Base-by-base conservation (phyloP, 2,888 invertebrate species). In the Nephrocerus scutellatus region DNA sequence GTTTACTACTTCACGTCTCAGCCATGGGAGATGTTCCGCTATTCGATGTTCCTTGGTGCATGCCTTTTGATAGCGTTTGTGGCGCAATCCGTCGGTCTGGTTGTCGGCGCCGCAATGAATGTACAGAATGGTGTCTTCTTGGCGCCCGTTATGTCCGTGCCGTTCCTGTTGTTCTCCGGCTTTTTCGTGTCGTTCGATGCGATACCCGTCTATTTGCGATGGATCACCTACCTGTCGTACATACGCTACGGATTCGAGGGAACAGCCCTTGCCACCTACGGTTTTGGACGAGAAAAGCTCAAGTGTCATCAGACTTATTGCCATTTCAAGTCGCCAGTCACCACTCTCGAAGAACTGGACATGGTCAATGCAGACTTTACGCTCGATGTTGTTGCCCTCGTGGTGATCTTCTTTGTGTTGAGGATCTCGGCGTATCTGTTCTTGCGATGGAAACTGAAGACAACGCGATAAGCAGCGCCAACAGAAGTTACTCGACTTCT, bases 111-210 rank as follows among this genome's bases (percentile, higher is more conserved):
- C 26, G 93, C 91, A 6, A 92, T 92, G 81, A 89, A 88, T 56
- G 88, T 91, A 9, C 85, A 93, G 81, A 92, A 92, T 62, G 93
- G 95, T 19, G 93, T 95, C 36, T 96, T 95, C 73, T 73, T 96
- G 54, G 95, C 93, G 6, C 95, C 95, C 0, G 91, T 95, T 29
- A 92, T 92, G 87, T 89, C 89, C 2, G 93, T 95, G 30, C 95
- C 95, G 22, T 91, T 96, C 74, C 75, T 96, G 39, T 73, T 95
- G 42, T 95, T 95, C 77, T 91, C 91, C 53, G 95, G 95, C 6
- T 95, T 95, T 80, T 95, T 95, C 71, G 92, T 95, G 24, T 92
- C 90, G 46, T 91, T 95, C 71, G 89, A 92, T 65, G 91, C 93
- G 2, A 95, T 96, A 60, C 95, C 95, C 0, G 80, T 86, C 3